Base-by-base conservation (phyloP, 2,113 vertebrate genomes). In the Microtus richardsoni region DNA sequence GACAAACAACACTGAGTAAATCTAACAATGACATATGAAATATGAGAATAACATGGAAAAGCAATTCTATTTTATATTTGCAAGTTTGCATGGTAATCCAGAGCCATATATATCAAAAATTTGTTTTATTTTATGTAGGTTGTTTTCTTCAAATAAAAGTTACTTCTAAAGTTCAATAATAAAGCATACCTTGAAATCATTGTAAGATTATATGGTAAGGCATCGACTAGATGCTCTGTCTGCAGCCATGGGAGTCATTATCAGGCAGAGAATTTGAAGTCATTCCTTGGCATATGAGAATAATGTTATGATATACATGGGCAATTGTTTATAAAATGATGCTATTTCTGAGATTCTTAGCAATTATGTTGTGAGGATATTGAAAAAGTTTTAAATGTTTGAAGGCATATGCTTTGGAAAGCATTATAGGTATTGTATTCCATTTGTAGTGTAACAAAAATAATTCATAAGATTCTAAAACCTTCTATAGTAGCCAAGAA, bases 391-490 rank as follows among this genome's bases (percentile, higher is more conserved):
- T 47, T 88, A 87, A 80, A 89, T 26, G 87, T 68, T 85, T 77
- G 28, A 86, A 95, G n/a, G 7, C 14, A n/a, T 36, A 54, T 30
- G 64, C 8, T 33, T 73, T 95, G 41, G n/a, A 85, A 96, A 95
- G 70, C n/a, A 91, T 36, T 95, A 64, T 44, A 54, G 13, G 54
- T n/a, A 52, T 92, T 93, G 77, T 85, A 93, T 80, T 87, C 19
- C 82, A 21, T 78, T 78, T 62, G 60, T 26, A 62, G 12, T 85
- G 1, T 41, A 90, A 58, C 77, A 78, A 80, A 30, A 92, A 89
- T 64, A 87, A 86, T 92, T 92, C 70, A 80, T 39, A 52, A 94
- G 94, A 94, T 41, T 92, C 22, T 89, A 92, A 95, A 94, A 92
- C 26, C 60, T 87, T 54, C 41, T 66, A 30, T 78, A 41, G 79